Conservation (phyloP, 2,888 invertebrate genomes). For the Hyposoter didymator region DNA sequence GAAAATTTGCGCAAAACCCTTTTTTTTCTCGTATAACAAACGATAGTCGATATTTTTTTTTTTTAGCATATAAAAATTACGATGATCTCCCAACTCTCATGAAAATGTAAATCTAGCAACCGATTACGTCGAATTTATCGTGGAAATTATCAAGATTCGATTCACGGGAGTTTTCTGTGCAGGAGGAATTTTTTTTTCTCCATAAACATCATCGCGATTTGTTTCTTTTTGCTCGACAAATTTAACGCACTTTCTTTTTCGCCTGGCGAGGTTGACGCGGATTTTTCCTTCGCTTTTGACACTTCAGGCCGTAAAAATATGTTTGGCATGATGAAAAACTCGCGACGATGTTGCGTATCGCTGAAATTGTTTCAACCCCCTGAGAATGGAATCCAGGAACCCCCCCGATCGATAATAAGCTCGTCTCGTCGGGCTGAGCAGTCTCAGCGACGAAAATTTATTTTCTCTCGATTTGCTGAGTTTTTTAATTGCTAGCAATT, state of each 20-base stretch:
- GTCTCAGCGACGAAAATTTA: slow-evolving; percentile 10
- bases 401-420: slow-evolving; percentile 30
- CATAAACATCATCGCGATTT: not conserved
- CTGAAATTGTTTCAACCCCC: slow-evolving; percentile 40
- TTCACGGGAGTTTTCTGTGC: slow-evolving; percentile 13
- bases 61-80: slow-evolving; percentile 43
- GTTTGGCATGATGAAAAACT: slow-evolving; percentile 55
- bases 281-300: not conserved
- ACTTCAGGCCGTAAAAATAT: slow-evolving; percentile 41
- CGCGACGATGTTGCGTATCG: slow-evolving; percentile 42
- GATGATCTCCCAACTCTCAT: slow-evolving; percentile 22
- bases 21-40: slow-evolving; percentile 39
- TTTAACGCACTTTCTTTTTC: not conserved
- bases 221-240: not conserved
- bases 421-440: slow-evolving; percentile 40
- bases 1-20: slow-evolving; percentile 38
- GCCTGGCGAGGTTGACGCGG: not conserved
- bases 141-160: slow-evolving; percentile 6
- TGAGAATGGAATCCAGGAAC: slow-evolving; percentile 16
- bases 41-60: slow-evolving; percentile 33
- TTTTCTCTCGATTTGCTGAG: not conserved
- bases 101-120: slow-evolving; percentile 53
- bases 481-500: slow-evolving; percentile 59
- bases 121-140: slow-evolving; percentile 25
- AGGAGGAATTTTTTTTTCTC: slow-evolving; percentile 6